Evolutionary conservation across 30 jellyfish, hydroid and myxozoan species (phyloP).

Genomic region (Hydractinia symbiolongicarpus): DNA sequence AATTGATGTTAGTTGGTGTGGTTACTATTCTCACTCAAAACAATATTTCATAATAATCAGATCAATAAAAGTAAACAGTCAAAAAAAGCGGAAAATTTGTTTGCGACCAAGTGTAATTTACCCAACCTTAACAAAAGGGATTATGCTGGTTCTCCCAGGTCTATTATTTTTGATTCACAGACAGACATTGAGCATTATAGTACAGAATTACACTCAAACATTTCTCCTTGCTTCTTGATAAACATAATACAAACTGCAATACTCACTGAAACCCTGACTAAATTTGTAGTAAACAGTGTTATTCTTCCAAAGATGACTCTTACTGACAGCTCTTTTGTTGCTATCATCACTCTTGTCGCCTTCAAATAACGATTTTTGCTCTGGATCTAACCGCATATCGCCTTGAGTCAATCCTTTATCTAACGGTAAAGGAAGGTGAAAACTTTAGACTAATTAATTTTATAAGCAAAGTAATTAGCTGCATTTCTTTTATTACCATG

Average conservation of each 20-base stretch:
- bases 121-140: too few species aligned
- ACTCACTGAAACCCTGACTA: constrained; percentile 28
- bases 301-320: constrained; percentile 20
- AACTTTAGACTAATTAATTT: neutral
- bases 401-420: constrained; percentile 8
- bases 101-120: too few species aligned
- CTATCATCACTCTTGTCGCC: neutral
- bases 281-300: constrained; percentile 31
- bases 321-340: constrained; percentile 26
- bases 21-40: too few species aligned
- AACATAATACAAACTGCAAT: neutral
- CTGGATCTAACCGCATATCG: constrained; percentile 12
- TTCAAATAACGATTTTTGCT: neutral
- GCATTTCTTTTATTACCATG: neutral
- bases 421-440: neutral
- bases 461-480: neutral
- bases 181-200: too few species aligned
- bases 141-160: too few species aligned
- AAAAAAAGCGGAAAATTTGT: too few species aligned
- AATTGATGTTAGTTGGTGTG: too few species aligned
- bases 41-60: too few species aligned
- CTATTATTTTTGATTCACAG: too few species aligned
- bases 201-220: too few species aligned
- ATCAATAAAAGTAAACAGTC: too few species aligned
- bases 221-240: too few species aligned